These are phyloP conservation scores for Crossaster papposus DNA, from an alignment of 53 echinoderm and acorn worm species.

Conservation along the genomic window DNA sequence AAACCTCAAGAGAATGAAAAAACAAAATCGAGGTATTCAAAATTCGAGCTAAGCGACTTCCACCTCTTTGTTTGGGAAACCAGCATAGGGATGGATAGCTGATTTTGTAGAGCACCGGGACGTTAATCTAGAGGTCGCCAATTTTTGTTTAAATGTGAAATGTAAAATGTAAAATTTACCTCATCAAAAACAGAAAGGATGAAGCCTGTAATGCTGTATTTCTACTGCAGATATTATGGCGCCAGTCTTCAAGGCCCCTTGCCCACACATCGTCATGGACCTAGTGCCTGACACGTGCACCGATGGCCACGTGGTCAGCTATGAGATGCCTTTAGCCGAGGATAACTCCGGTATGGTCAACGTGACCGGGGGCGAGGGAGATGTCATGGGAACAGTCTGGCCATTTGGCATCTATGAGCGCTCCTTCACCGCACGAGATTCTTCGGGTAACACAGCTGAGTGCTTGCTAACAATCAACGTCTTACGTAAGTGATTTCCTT, in stretches of 20 bases:
- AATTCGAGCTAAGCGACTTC: too few relatives aligned
- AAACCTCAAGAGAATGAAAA: too few relatives aligned
- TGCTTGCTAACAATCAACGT: conserved; percentile 40
- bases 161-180: too few relatives aligned
- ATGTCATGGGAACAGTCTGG: conserved; percentile 10
- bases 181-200: too few relatives aligned
- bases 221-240: neutral
- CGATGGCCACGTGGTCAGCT: conserved; percentile 37
- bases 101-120: too few relatives aligned
- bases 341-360: conserved; percentile 53
- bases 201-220: neutral
- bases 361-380: neutral
- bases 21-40: too few relatives aligned
- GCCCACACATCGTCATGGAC: conserved; percentile 15
- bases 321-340: conserved; percentile 2
- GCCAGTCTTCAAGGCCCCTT: conserved; percentile 8
- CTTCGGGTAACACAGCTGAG: conserved; percentile 32
- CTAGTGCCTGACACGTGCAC: conserved; percentile 6
- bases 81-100: too few relatives aligned
- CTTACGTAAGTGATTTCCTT: conserved; percentile 13
- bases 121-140: too few relatives aligned
- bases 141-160: too few relatives aligned
- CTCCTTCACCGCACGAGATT: conserved; percentile 44
- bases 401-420: conserved; percentile 18
- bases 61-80: too few relatives aligned